Evolutionary conservation across 2,113 vertebrate species (phyloP).

Genomic region (Ceyx cyanopectus): DNA sequence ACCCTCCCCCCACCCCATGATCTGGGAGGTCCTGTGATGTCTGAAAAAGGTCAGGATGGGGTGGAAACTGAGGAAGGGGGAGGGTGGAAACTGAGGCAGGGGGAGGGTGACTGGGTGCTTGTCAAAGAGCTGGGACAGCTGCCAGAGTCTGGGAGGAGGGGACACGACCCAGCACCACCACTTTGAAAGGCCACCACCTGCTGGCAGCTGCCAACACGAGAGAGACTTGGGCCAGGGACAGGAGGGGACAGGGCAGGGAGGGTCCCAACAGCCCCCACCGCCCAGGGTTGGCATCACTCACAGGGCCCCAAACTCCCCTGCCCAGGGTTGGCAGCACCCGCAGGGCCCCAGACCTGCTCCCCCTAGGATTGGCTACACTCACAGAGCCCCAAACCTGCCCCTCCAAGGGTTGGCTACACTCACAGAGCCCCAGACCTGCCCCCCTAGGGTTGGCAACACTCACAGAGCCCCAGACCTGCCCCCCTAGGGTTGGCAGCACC

Average conservation of each 20-base stretch:
- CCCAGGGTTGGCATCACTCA: rapidly evolving
- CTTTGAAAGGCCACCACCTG: neutral
- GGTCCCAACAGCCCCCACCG: rapidly evolving
- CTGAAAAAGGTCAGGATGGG: too few relatives aligned
- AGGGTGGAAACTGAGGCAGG: neutral
- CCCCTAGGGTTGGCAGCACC: too few relatives aligned
- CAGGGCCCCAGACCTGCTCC: neutral
- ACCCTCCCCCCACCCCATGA: too few relatives aligned
- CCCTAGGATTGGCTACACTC: too few relatives aligned
- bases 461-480: too few relatives aligned
- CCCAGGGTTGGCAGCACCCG: too few relatives aligned
- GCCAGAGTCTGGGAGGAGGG: neutral
- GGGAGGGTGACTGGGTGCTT: rapidly evolving
- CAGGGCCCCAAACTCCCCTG: neutral
- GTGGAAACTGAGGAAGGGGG: neutral
- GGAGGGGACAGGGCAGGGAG: rapidly evolving
- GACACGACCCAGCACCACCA: neutral
- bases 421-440: neutral
- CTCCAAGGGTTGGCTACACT: neutral
- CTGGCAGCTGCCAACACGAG: neutral
- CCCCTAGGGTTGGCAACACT: too few relatives aligned
- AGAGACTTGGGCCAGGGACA: neutral
- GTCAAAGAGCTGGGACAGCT: neutral
- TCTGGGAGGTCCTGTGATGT: too few relatives aligned
- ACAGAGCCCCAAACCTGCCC: too few relatives aligned